These are phyloP conservation scores for Channa maculata DNA, from an alignment of 2,113 vertebrate species.

Conservation along the genomic window DNA sequence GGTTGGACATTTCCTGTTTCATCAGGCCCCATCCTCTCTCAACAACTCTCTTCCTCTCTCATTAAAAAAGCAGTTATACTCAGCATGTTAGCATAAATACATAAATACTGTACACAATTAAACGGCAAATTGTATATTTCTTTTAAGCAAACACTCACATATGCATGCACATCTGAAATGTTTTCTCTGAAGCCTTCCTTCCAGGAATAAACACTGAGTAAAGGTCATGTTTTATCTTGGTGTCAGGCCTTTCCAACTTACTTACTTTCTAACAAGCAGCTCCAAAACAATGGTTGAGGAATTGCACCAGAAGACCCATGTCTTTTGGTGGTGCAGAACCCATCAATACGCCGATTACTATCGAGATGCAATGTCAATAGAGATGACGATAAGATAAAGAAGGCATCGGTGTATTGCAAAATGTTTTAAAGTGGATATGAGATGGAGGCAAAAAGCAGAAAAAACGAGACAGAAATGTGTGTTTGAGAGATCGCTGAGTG, in stretches of 20 bases:
- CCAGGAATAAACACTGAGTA: neutral
- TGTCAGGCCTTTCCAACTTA: constrained; percentile 5
- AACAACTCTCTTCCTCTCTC: constrained; percentile 13
- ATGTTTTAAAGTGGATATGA: constrained; percentile 42
- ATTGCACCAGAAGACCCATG: constrained; percentile 35
- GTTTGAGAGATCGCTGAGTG: constrained; percentile 9
- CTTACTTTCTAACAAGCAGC: constrained; percentile 33
- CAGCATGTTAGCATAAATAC: constrained; percentile 66
- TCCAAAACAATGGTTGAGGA: constrained; percentile 53
- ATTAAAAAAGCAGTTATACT: constrained; percentile 65
- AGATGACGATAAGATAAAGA: constrained; percentile 28
- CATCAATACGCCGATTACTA: constrained; percentile 55
- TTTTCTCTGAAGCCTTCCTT: constrained; percentile 16
- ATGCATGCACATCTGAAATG: constrained; percentile 21
- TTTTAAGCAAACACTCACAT: constrained; percentile 18
- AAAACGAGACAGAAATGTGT: constrained; percentile 2
- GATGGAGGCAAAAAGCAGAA: constrained; percentile 13
- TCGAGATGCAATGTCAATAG: constrained; percentile 22
- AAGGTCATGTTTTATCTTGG: neutral
- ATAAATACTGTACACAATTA: constrained; percentile 48
- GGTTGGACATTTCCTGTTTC: constrained; percentile 49
- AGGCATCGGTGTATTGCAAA: constrained; percentile 19
- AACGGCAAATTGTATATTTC: no score
- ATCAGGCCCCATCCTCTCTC: constrained; percentile 22
- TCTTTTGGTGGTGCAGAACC: constrained; percentile 13